phyloP scores from a whole-genome alignment of 2,888 invertebrate genomes.

The Nymphalis urticae region DNA sequence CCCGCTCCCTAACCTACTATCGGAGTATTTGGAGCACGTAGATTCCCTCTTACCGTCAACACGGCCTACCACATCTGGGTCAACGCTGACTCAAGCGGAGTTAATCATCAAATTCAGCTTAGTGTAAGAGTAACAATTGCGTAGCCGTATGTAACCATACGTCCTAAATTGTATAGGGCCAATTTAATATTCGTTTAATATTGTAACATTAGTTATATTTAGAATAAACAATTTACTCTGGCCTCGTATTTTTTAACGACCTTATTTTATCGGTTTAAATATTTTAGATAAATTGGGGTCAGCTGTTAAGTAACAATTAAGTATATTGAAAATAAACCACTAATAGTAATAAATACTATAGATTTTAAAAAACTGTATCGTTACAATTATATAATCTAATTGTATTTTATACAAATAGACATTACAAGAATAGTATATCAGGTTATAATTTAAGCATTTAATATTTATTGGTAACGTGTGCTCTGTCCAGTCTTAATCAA shows the following conservation, averaged over 20 bases:
- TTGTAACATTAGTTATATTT: too few species aligned
- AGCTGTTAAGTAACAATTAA: too few species aligned
- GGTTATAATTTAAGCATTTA: neutral
- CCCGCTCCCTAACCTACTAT: conserved; percentile 78
- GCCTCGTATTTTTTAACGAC: too few species aligned
- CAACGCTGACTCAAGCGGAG: conserved; percentile 71
- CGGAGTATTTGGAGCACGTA: conserved; percentile 74
- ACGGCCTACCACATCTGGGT: conserved; percentile 73
- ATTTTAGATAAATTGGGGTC: too few species aligned
- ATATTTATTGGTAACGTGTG: neutral
- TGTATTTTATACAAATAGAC: too few species aligned
- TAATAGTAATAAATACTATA: too few species aligned
- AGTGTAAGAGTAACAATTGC: conserved; percentile 51
- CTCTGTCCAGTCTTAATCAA: conserved; percentile 38
- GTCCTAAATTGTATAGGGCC: conserved; percentile 32
- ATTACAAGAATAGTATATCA: too few species aligned
- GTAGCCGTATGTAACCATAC: conserved; percentile 41
- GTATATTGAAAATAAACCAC: too few species aligned
- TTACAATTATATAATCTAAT: too few species aligned
- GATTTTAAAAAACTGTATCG: too few species aligned
- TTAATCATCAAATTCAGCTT: conserved; percentile 64
- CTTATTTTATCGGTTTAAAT: too few species aligned
- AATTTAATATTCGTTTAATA: neutral
- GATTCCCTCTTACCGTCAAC: conserved; percentile 64
- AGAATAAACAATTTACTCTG: too few species aligned